Percentiles rank a stretch among this genome's conserved stretches.
Conservation (phyloP, 1,140 invertebrate species). For the Bathynomus jamesi region DNA sequence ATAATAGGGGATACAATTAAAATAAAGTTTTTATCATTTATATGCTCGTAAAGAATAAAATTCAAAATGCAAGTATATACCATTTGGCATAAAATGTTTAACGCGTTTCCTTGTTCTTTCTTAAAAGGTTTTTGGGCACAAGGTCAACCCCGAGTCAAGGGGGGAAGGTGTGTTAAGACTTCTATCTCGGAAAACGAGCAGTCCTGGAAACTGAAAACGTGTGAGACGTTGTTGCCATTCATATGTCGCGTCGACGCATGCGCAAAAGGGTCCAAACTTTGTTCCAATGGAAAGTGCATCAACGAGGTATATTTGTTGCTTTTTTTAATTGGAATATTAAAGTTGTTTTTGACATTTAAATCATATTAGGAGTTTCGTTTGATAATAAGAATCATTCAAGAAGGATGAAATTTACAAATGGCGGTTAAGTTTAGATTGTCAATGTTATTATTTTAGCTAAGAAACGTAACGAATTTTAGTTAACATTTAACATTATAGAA, state of each 20-base stretch:
- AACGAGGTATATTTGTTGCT: slow-evolving; percentile 49
- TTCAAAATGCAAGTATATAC: no score
- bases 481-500: no score
- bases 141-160: slow-evolving; percentile 69
- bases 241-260: slow-evolving; percentile 88
- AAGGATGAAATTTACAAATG: no score
- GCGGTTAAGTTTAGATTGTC: no score
- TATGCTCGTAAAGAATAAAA: no score
- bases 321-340: background rate
- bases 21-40: no score
- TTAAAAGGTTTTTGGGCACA: slow-evolving; percentile 47
- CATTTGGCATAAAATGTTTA: no score
- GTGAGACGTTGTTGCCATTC: slow-evolving; percentile 86
- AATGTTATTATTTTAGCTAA: no score
- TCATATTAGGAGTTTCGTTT: background rate
- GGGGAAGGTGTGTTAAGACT: slow-evolving; percentile 75
- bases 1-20: no score
- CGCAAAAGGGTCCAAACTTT: slow-evolving; percentile 77
- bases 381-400: no score
- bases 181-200: slow-evolving; percentile 57
- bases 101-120: no score
- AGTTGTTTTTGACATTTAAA: background rate
- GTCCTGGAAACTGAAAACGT: slow-evolving; percentile 86
- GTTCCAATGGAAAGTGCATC: slow-evolving; percentile 84
- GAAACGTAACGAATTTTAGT: no score